Evolutionary conservation across 2,797 vertebrate genomes (phyloP).

Genomic region (Crocodylus rhombifer): DNA sequence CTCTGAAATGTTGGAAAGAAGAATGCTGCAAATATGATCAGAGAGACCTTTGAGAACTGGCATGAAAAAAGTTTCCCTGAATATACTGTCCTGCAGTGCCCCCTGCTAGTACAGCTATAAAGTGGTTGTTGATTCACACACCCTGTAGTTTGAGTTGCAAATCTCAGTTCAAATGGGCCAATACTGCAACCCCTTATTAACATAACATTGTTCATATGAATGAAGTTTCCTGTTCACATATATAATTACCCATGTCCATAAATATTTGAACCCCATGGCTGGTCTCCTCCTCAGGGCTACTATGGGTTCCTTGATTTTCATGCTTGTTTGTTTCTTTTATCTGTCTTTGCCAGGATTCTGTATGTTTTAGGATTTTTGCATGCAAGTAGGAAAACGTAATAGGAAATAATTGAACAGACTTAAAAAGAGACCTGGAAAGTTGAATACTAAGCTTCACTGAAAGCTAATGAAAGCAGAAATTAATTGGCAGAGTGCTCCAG

Average conservation of each 20-base stretch:
- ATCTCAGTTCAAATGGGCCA: neutral
- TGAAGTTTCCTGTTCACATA: neutral
- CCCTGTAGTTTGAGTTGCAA: accelerated
- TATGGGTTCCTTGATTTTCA: neutral
- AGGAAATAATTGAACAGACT: neutral
- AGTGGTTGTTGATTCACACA: neutral
- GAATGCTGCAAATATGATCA: neutral
- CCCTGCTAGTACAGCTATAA: neutral
- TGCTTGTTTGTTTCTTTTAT: neutral
- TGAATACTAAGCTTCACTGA: neutral
- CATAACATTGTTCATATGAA: neutral
- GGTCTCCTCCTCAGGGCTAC: neutral
- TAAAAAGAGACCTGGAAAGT: neutral
- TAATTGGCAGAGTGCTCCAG: neutral
- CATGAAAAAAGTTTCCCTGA: neutral
- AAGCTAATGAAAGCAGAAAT: neutral
- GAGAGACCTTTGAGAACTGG: neutral
- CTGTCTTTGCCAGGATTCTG: neutral
- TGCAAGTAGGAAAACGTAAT: accelerated
- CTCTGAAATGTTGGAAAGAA: neutral
- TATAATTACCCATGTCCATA: accelerated
- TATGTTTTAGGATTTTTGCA: neutral
- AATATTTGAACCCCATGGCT: neutral
- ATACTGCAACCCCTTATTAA: neutral
- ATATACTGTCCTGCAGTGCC: neutral